phyloP scores from a whole-genome alignment of 1,140 invertebrate species.

The Cryptotermes secundus region DNA sequence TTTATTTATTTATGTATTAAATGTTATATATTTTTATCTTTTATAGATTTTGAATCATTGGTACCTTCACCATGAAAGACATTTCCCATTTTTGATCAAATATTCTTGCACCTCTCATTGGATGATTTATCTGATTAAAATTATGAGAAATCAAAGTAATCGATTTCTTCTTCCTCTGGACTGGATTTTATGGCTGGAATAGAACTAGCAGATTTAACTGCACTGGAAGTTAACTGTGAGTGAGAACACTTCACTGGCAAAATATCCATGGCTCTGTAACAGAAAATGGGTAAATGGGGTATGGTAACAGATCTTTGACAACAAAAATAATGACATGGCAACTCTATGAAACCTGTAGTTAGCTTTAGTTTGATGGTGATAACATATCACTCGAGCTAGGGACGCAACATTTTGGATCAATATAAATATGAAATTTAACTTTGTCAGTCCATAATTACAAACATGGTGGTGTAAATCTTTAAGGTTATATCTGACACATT shows the following conservation, averaged over 20 bases:
- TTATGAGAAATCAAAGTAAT: constrained; percentile 10
- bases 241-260: constrained; percentile 26
- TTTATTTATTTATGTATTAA: neutral
- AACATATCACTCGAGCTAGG: too few species aligned
- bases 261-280: constrained; percentile 18
- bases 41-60: neutral
- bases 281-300: neutral
- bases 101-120: neutral
- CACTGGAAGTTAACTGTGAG: neutral
- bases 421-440: neutral
- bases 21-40: too few species aligned
- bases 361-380: too few species aligned
- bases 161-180: neutral
- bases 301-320: neutral
- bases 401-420: neutral
- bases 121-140: neutral
- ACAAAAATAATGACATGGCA: neutral
- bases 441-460: too few species aligned
- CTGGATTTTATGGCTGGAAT: neutral
- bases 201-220: neutral
- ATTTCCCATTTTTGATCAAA: neutral
- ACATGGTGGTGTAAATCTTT: too few species aligned
- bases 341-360: neutral
- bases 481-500: too few species aligned
- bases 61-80: neutral